Base-by-base conservation (phyloP, 2,113 vertebrate species). In the Muntiacus reevesi region DNA sequence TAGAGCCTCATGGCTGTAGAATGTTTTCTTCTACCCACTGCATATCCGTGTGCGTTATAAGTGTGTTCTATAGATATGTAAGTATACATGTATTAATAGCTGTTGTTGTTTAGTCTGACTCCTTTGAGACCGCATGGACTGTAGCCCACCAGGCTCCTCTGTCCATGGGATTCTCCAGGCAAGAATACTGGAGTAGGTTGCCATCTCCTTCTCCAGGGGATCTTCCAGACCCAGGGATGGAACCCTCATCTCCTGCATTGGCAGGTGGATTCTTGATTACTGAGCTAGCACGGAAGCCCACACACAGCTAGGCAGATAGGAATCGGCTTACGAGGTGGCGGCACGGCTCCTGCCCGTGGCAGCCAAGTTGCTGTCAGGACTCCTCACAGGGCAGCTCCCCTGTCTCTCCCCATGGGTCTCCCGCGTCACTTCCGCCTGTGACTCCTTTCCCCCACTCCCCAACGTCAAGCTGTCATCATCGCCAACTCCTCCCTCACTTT, bases 391-490 rank as follows among this genome's bases (percentile, higher is more conserved):
- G 92, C 21, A 50, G 87, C 62, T 78, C 6, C 21, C 12, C 28
- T 21, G 47, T 67, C 97, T 95, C 67, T 93, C 90, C 28, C 47
- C 12, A 33, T 14, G 33, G 79, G 43, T 52, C 67, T 93, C 50
- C 27, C 87, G 52, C 33, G 54, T 91, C 90, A 85, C 94, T 97
- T 97, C 94, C 78, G 17, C 36, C 30, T 19, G 27, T 64, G 91
- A 64, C 60, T 96, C 64, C 81, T 91, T 50, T 30, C 87, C 25
- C 94, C 94, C 89, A 45, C 78, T 76, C 95, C 93, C 95, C 81
- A 81, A 28, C 92, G 17, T 86, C 92, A 91, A 96, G 94, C 96
- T 91, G 94, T 97, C 97, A 54, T 33, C 21, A 0, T 90, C 89
- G 47, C 78, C 91, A 91, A 9, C 95, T 97, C 92, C 96, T 94